phyloP scores from a whole-genome alignment of 2,888 invertebrate species.

The Oscheius onirici region DNA sequence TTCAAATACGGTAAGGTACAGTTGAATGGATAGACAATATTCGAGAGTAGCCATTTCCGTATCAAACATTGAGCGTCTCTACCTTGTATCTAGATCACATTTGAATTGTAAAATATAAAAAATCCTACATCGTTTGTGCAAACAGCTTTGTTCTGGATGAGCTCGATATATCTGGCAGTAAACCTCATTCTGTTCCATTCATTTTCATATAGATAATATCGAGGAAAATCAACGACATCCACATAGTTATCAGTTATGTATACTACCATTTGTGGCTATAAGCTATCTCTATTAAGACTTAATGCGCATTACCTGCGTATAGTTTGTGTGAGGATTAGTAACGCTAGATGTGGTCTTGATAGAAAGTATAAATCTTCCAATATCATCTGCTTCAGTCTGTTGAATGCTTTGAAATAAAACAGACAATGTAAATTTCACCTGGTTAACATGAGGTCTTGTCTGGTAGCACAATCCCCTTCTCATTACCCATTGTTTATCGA shows the following conservation, averaged over 20 bases:
- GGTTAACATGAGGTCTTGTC: conserved; percentile 59
- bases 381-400: conserved; percentile 69
- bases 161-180: conserved; percentile 51
- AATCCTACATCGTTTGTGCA: conserved; percentile 39
- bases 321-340: conserved; percentile 58
- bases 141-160: conserved; percentile 52
- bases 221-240: conserved; percentile 65
- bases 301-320: conserved; percentile 49
- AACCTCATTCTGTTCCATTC: conserved; percentile 66
- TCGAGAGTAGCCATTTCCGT: conserved; percentile 63
- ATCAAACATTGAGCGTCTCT: conserved; percentile 66
- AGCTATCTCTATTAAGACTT: not conserved
- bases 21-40: conserved; percentile 64
- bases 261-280: conserved; percentile 63
- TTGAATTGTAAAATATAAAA: not conserved
- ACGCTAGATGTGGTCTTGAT: conserved; percentile 61
- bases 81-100: conserved; percentile 44
- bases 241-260: conserved; percentile 69
- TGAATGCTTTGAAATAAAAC: conserved; percentile 19
- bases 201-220: conserved; percentile 66
- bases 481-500: conserved; percentile 58
- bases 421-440: too few species aligned
- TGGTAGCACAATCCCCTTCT: conserved; percentile 67
- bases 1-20: conserved; percentile 63
- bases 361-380: conserved; percentile 62